A percentile compares a stretch with the other conserved stretches of the same genome.
Evolutionary conservation across 2,797 vertebrate species (phyloP).

Genomic region (Microctenopoma lineatum): DNA sequence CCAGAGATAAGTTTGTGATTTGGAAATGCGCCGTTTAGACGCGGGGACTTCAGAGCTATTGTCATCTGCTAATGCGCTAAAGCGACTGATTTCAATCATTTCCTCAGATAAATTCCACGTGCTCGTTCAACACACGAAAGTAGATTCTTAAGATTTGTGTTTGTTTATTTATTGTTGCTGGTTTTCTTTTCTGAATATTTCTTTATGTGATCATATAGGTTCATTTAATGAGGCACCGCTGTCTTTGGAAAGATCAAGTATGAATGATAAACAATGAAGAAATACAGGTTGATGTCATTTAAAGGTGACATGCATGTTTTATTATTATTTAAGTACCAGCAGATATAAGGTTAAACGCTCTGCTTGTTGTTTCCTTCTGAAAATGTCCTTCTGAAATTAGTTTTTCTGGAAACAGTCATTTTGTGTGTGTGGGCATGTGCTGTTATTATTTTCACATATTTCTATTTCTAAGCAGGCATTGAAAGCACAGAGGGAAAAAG

Average conservation of each 20-base stretch:
- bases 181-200: no score
- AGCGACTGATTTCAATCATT: conserved; percentile 22
- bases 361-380: conserved; percentile 87
- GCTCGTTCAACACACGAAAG: background rate
- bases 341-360: conserved; percentile 59
- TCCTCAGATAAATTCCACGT: background rate
- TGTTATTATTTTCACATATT: conserved; percentile 85
- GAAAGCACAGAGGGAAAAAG: conserved; percentile 78
- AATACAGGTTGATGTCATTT: conserved; percentile 24
- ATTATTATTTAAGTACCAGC: conserved; percentile 14
- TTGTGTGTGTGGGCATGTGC: conserved; percentile 89
- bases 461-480: conserved; percentile 86
- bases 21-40: conserved; percentile 38
- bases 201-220: no score
- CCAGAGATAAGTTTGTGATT: conserved; percentile 48
- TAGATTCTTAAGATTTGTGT: background rate
- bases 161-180: background rate
- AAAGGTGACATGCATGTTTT: conserved; percentile 33
- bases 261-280: no score
- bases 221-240: no score
- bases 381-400: conserved; percentile 85
- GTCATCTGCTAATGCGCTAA: conserved; percentile 26
- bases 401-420: conserved; percentile 86
- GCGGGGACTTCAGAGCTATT: conserved; percentile 2
- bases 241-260: no score